Evolutionary conservation across 2,797 vertebrate species (phyloP), one percentile per base, ranked within the genome.

Genomic region (Centroberyx gerrardi): DNA sequence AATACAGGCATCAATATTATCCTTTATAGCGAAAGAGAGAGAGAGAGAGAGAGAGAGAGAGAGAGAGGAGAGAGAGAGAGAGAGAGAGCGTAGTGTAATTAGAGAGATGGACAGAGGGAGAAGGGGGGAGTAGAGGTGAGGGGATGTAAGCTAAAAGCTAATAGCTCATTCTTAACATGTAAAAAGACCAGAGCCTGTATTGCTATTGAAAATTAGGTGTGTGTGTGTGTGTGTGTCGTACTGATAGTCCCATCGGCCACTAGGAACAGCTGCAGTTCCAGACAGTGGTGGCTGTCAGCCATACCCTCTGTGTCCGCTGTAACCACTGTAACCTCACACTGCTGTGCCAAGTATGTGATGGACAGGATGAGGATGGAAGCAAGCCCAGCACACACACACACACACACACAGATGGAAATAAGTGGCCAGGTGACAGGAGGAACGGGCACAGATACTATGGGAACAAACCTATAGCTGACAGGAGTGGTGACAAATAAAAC

Each of bases 1-100:
- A 88, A 71, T 1, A 74, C 67, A 76, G 62, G 33, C 87, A 84
- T 87, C 78, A 67, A 88, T 93, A 90, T 89, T 69, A 63, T n/a
- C 75, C 70, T 81, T 70, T 65, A 90, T 80, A 81, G 76, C 62
- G 73, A 8, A 53, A 18, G 3, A 5, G 18, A 2, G 7, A 7
- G 36, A 22, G 56, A 5, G 28, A 13, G 46, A 31, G 62, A 8
- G 63, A 8, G n/a, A 77, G 13, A 73, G 29, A 74, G 83, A 90
- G 76, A 78, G 70, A 12, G 83, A 91, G 80, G 77, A 72, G 77
- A 66, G 58, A 70, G 72, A 67, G 72, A 73, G 66, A 22, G 5
- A 58, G 33, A 36, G 61, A 33, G 17, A 82, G 72, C 64, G 44
- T 80, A 84, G 88, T 86, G 78, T 89, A 86, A 89, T 88, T 80